Base-by-base conservation (phyloP, 2,888 invertebrate genomes). In the Helleia helle region DNA sequence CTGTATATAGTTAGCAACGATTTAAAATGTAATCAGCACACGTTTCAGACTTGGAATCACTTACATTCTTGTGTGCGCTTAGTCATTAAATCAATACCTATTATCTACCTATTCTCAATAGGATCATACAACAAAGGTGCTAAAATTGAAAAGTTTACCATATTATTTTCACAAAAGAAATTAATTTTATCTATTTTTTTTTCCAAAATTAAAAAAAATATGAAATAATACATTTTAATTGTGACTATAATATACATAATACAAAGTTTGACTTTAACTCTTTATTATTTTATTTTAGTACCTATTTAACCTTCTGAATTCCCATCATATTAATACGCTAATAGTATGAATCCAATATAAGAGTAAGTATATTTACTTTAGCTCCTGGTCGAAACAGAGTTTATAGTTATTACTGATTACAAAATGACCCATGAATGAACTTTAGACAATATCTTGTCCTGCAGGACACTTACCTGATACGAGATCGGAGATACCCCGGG, bases 311-410 rank as follows among this genome's bases (percentile, higher is more conserved):
- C n/a, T n/a, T n/a, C n/a, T n/a, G n/a, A 79, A 85, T 8, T 75
- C 71, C 48, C 80, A 79, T 48, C 87, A 87, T 17, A 72, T 87
- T 44, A 73, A n/a, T n/a, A n/a, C n/a, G n/a, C n/a, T n/a, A n/a
- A n/a, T n/a, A n/a, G n/a, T n/a, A n/a, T n/a, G n/a, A n/a, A n/a
- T n/a, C n/a, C n/a, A n/a, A n/a, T n/a, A n/a, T n/a, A n/a, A n/a
- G n/a, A n/a, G n/a, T n/a, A n/a, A n/a, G n/a, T n/a, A n/a, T n/a
- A n/a, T n/a, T n/a, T n/a, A n/a, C n/a, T n/a, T n/a, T n/a, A n/a
- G n/a, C n/a, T n/a, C n/a, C n/a, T n/a, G n/a, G n/a, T n/a, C n/a
- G n/a, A n/a, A n/a, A n/a, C n/a, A n/a, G n/a, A n/a, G n/a, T n/a
- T n/a, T n/a, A n/a, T n/a, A n/a, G n/a, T n/a, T n/a, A n/a, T n/a